Percentiles rank a stretch among this genome's conserved stretches.
Evolutionary conservation across 2,888 invertebrate genomes (phyloP).

Genomic region (Anaspis maculata): DNA sequence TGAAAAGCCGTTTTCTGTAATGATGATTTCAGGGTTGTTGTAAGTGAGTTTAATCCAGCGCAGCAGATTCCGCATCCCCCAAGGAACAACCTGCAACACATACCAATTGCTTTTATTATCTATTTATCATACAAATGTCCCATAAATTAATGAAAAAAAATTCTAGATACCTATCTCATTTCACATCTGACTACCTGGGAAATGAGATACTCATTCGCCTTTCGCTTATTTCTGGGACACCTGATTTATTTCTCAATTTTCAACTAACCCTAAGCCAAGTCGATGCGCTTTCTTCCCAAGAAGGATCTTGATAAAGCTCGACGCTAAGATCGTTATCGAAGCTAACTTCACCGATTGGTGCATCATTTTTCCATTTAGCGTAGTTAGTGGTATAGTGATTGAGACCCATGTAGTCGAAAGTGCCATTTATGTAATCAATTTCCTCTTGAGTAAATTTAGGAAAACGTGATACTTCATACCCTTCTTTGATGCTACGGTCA

Average conservation of each 20-base stretch:
- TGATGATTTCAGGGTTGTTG: conserved; percentile 45
- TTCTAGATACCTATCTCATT: too few relatives aligned
- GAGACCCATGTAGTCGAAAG: conserved; percentile 50
- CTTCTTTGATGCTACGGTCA: conserved; percentile 48
- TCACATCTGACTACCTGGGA: too few relatives aligned
- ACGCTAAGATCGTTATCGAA: conserved; percentile 12
- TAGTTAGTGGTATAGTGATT: conserved; percentile 48
- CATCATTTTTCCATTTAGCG: conserved; percentile 43
- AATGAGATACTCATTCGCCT: too few relatives aligned
- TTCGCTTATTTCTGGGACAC: too few relatives aligned
- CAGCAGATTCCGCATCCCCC: conserved; percentile 49
- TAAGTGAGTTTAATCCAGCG: conserved; percentile 33
- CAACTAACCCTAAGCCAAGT: too few relatives aligned
- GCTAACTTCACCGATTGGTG: conserved; percentile 6
- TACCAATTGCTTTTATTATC: too few relatives aligned
- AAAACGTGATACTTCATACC: conserved; percentile 50
- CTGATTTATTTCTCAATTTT: too few relatives aligned
- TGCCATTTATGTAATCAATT: conserved; percentile 48
- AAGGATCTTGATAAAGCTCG: conserved; percentile 7
- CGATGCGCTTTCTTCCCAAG: conserved; percentile 9
- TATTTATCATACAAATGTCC: too few relatives aligned
- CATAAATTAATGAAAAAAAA: too few relatives aligned
- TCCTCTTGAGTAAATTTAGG: conserved; percentile 52
- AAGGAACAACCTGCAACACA: conserved; percentile 45
- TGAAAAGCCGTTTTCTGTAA: conserved; percentile 52